Evolutionary conservation across 2,797 vertebrate species (phyloP).

Genomic region (Diglossa cyanea): DNA sequence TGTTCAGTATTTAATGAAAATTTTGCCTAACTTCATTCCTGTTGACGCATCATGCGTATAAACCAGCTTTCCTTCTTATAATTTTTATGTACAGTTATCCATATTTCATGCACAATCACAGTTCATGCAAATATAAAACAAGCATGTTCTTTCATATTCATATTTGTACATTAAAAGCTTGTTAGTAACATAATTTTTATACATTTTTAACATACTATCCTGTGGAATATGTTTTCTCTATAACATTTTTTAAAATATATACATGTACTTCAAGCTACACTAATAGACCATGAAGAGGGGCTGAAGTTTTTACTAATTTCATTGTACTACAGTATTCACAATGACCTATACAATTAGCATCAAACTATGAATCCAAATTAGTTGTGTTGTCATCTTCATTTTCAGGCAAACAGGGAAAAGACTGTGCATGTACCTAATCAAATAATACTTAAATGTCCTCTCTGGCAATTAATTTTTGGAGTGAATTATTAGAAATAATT

Average conservation of each 20-base stretch:
- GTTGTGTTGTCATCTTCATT: neutral
- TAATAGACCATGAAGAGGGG: neutral
- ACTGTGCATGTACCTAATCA: neutral
- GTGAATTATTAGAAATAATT: neutral
- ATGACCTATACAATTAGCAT: neutral
- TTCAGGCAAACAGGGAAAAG: neutral
- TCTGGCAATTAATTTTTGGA: neutral
- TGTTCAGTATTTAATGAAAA: neutral
- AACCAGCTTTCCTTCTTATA: neutral
- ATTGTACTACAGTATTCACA: neutral
- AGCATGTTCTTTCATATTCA: neutral
- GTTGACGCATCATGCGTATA: neutral
- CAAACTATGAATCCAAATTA: neutral
- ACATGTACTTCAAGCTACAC: neutral
- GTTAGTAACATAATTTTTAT: neutral
- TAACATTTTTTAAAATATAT: neutral
- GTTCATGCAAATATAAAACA: neutral
- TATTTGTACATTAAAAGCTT: neutral
- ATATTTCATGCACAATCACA: neutral
- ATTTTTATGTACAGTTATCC: neutral
- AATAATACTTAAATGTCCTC: neutral
- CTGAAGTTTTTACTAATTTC: neutral
- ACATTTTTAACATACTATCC: neutral
- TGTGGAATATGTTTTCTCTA: neutral
- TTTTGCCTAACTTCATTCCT: neutral